A percentile compares a stretch with the other conserved stretches of the same genome.
Conservation (phyloP, 1,140 invertebrate species). For the Asobara japonica region DNA sequence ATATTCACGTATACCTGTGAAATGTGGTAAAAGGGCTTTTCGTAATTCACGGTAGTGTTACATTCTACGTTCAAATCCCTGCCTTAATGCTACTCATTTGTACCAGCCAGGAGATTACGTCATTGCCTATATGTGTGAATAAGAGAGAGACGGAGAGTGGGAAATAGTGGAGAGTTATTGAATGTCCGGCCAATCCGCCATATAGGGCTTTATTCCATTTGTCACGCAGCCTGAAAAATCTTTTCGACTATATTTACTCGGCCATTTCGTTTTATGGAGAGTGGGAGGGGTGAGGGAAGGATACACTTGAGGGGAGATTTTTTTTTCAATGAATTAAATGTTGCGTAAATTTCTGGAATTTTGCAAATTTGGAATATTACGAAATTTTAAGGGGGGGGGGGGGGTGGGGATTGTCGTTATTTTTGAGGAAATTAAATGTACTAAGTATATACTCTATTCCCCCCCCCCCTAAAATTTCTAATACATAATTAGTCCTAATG, state of each 20-base stretch:
- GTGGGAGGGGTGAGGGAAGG: too few relatives aligned
- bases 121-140: neutral
- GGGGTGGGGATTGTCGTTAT: too few relatives aligned
- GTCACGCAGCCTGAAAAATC: neutral
- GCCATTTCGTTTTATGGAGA: neutral
- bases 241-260: neutral
- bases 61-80: conserved; percentile 34
- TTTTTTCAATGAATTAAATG: neutral
- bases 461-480: too few relatives aligned
- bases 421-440: too few relatives aligned
- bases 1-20: conserved; percentile 15
- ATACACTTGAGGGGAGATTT: too few relatives aligned
- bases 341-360: too few relatives aligned
- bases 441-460: too few relatives aligned
- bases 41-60: conserved; percentile 32
- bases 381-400: too few relatives aligned
- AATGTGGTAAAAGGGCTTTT: conserved; percentile 20
- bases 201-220: conserved; percentile 40
- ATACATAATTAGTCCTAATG: too few relatives aligned
- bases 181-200: conserved; percentile 39
- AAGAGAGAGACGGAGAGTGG: neutral
- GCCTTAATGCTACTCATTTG: conserved; percentile 39
- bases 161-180: conserved; percentile 32
- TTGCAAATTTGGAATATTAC: too few relatives aligned
- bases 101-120: conserved; percentile 19